Conservation (phyloP, 2,888 invertebrate species). For the Ametastegia equiseti region DNA sequence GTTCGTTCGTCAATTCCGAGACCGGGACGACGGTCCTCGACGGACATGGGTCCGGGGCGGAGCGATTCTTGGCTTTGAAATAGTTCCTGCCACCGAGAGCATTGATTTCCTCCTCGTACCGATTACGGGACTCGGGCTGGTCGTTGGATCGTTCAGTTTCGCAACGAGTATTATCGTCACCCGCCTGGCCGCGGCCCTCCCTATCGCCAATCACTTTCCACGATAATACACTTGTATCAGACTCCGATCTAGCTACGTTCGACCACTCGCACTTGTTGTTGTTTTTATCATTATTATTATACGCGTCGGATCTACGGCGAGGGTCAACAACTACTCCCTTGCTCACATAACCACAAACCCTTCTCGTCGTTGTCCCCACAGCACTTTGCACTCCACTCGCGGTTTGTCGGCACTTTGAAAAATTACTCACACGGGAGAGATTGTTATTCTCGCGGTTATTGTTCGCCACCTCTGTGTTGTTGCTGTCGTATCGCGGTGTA, state of each 20-base stretch:
- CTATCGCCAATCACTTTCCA: conserved; percentile 8
- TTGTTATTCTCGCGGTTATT: too few species aligned
- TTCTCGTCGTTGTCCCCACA: too few species aligned
- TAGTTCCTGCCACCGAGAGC: neutral
- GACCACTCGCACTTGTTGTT: neutral
- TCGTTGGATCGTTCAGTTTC: neutral
- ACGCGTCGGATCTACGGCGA: neutral
- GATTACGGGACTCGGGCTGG: neutral
- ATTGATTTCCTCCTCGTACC: conserved; percentile 9
- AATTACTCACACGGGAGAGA: too few species aligned
- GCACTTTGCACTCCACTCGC: conserved; percentile 1
- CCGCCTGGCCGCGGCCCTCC: neutral
- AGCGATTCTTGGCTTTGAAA: too few species aligned
- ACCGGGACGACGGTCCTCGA: neutral
- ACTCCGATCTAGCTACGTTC: neutral
- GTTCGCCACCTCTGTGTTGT: neutral
- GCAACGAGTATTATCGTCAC: neutral
- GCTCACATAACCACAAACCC: neutral
- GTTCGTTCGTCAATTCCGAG: neutral
- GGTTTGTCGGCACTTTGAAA: neutral
- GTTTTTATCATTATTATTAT: too few species aligned
- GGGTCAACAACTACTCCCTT: neutral
- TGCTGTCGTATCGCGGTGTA: conserved; percentile 15
- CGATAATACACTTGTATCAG: conserved; percentile 8
- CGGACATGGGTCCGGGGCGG: too few species aligned